Conservation (phyloP, 2,888 invertebrate genomes). For the Microctonus aethiopoides region DNA sequence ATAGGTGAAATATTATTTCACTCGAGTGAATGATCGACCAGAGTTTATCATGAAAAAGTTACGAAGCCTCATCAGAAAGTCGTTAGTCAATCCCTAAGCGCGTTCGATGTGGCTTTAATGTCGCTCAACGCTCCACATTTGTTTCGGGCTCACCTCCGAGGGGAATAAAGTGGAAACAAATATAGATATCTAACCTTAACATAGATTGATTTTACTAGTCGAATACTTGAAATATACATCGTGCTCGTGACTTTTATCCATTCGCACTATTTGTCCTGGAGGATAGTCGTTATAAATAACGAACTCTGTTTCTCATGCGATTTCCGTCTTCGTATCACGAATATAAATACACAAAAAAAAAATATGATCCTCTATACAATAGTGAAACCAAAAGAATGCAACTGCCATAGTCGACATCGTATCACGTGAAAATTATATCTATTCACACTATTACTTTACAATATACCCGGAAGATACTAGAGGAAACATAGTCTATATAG, state of each 20-base stretch:
- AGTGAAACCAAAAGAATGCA: background rate
- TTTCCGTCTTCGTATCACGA: background rate
- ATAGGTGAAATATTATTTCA: constrained; percentile 14
- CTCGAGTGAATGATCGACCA: constrained; percentile 40
- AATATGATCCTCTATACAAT: background rate
- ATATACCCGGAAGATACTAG: background rate
- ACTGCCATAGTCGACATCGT: background rate
- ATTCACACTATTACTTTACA: background rate
- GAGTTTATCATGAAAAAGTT: constrained; percentile 59
- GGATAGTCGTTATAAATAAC: constrained; percentile 20
- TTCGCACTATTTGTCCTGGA: background rate
- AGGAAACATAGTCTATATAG: background rate
- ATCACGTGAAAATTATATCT: background rate
- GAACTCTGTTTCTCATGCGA: constrained; percentile 1
- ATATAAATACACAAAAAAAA: constrained; percentile 1
- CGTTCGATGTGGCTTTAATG: constrained; percentile 28
- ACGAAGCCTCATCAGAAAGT: constrained; percentile 65
- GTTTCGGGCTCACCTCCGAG: background rate
- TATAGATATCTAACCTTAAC: constrained; percentile 5
- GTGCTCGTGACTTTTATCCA: constrained; percentile 12
- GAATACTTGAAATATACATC: background rate
- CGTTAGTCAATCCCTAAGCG: constrained; percentile 57
- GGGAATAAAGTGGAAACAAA: background rate
- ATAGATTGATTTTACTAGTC: constrained; percentile 24
- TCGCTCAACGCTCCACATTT: background rate